Evolutionary conservation across 1,140 invertebrate genomes (phyloP), one percentile per base, ranked within the genome.

Genomic region (Rhopalosiphum maidis): DNA sequence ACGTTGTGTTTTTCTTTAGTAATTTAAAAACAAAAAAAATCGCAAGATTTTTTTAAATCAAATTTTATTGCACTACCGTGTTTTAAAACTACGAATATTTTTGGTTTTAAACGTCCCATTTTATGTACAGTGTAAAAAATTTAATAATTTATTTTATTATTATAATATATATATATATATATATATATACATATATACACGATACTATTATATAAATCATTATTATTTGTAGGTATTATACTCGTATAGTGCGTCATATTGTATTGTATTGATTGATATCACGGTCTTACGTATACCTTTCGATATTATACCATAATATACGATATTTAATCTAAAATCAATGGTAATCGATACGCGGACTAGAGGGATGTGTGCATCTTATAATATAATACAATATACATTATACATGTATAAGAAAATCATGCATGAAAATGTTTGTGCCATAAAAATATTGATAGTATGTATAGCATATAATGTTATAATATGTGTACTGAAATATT

Each of bases 1-100:
- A 54, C 48, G 91, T 93, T 93, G n/a, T 93, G 46, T 93, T 93
- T 93, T 93, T 90, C 55, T 60, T 68, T 90, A 68, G 25, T 90
- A 68, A 55, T 90, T 60, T 60, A 41, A 48, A 60, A 41, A 60
- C 41, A 60, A 90, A 37, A 51, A 51, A 55, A 87, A 55, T 46
- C 37, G 5, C 35, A n/a, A n/a, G 87, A 54, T 87, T 87, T 87
- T 86, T 87, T 46, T 89, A 55, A 2, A 11, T 37, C 11, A 90
- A 90, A 60, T 90, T 68, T 15, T 60, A 90, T 90, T 41, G 89
- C 89, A 43, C 89, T 90, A 48, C 55, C 37, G 25, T 68, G 37
- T 37, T 89, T 54, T 87, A 55, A 55, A 55, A 55, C 30, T 89
- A 41, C 35, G 35, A 54, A 55, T 89, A 37, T 89, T 89, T 89